phyloP scores from a whole-genome alignment of 2,113 vertebrate genomes.

The Thunnus maccoyii region DNA sequence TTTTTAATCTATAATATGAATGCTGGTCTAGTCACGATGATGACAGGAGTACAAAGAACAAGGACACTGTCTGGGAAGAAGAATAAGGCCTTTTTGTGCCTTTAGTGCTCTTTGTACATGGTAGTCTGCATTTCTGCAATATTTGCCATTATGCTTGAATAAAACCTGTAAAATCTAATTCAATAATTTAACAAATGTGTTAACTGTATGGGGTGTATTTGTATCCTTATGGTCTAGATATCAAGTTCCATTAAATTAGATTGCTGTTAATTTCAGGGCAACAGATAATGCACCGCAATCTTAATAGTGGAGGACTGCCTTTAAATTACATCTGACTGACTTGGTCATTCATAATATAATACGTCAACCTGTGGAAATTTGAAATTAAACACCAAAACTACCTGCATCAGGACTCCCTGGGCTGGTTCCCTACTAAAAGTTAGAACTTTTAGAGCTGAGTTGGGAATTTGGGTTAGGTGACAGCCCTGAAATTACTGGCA shows the following conservation, averaged over 20 bases:
- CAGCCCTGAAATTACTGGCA: conserved; percentile 21
- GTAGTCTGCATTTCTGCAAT: neutral
- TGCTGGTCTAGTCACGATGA: neutral
- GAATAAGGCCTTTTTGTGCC: neutral
- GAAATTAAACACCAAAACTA: conserved; percentile 7
- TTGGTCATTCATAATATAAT: neutral
- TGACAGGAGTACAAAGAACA: neutral
- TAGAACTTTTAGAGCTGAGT: conserved; percentile 8
- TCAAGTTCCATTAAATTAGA: neutral
- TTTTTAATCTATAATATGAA: neutral
- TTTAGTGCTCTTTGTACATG: neutral
- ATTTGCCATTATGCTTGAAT: neutral
- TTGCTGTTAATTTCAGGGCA: neutral
- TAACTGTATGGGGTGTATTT: neutral
- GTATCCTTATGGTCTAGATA: neutral
- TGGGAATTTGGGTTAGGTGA: conserved; percentile 20
- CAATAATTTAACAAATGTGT: no score
- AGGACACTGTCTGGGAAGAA: neutral
- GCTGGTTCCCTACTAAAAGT: conserved; percentile 5
- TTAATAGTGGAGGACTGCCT: conserved; percentile 1
- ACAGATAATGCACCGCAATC: neutral
- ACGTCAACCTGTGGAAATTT: neutral
- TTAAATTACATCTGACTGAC: conserved; percentile 1
- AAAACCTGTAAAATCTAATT: neutral
- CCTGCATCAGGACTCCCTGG: neutral